phyloP scores from a whole-genome alignment of 2,113 vertebrate species.

The Otis tarda region DNA sequence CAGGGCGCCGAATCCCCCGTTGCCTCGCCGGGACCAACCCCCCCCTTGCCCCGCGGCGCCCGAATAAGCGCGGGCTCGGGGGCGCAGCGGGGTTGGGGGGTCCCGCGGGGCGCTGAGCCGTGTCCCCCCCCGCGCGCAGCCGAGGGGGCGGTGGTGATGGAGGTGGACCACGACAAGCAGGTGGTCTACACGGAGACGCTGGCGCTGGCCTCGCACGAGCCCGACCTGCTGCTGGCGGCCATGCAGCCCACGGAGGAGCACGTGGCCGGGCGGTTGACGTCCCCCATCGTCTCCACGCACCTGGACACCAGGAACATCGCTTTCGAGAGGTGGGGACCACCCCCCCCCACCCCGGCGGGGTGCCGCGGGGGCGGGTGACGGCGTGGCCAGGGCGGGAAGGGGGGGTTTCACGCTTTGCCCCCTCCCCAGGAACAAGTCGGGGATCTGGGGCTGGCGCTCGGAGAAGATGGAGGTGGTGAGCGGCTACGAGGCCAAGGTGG shows the following conservation, averaged over 20 bases:
- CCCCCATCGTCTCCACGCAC: slow-evolving; percentile 93
- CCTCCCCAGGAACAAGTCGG: slow-evolving; percentile 88
- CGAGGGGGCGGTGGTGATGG: slow-evolving; percentile 92
- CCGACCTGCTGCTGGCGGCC: slow-evolving; percentile 87
- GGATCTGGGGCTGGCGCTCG: slow-evolving; percentile 97
- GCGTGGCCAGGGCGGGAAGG: background rate
- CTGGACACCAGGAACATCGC: slow-evolving; percentile 94
- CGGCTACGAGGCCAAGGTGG: slow-evolving; percentile 94
- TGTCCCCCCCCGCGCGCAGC: slow-evolving; percentile 59
- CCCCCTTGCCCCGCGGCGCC: too few relatives aligned
- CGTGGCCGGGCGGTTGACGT: slow-evolving; percentile 88
- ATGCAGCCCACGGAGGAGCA: slow-evolving; percentile 94
- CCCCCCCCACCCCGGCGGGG: too few relatives aligned
- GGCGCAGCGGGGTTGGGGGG: too few relatives aligned
- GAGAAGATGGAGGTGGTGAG: slow-evolving; percentile 93
- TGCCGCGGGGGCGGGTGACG: too few relatives aligned
- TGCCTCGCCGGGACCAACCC: too few relatives aligned
- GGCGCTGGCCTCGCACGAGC: slow-evolving; percentile 83
- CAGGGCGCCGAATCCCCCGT: background rate
- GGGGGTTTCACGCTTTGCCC: background rate
- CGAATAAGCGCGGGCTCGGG: too few relatives aligned
- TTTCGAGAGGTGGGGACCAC: slow-evolving; percentile 92
- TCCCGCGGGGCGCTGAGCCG: accelerated
- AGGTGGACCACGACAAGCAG: slow-evolving; percentile 96
- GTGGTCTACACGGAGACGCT: slow-evolving; percentile 92